phyloP scores from a whole-genome alignment of 2,888 invertebrate genomes.

The Odontocerum albicorne region DNA sequence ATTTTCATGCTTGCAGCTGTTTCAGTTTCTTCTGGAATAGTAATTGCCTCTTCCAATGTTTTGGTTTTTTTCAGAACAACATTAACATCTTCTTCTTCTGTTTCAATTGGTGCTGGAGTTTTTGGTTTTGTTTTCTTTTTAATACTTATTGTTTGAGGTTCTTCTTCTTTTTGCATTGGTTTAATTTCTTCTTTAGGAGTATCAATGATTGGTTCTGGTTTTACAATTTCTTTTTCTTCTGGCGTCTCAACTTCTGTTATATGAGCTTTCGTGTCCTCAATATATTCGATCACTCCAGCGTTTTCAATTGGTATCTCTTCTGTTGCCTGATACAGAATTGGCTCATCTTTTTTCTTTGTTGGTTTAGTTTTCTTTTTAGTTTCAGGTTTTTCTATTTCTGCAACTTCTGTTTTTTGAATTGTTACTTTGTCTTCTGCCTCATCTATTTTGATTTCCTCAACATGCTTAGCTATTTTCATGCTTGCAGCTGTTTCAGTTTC shows the following conservation, averaged over 20 bases:
- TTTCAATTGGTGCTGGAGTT: slow-evolving; percentile 36
- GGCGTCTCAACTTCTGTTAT: slow-evolving; percentile 44
- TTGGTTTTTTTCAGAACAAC: slow-evolving; percentile 42
- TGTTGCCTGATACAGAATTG: not conserved
- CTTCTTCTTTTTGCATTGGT: slow-evolving; percentile 25
- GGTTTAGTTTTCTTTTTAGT: not conserved
- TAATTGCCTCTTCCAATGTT: not conserved
- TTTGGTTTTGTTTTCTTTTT: slow-evolving; percentile 39
- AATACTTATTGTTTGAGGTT: slow-evolving; percentile 41
- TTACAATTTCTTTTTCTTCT: slow-evolving; percentile 40
- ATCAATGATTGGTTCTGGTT: slow-evolving; percentile 37
- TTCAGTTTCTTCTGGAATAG: slow-evolving; percentile 43
- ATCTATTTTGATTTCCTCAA: slow-evolving; percentile 40
- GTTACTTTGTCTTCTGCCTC: slow-evolving; percentile 33
- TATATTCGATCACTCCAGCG: too few species aligned
- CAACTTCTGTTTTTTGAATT: slow-evolving; percentile 13
- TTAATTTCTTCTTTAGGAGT: slow-evolving; percentile 42
- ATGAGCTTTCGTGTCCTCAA: too few species aligned
- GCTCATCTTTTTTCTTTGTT: not conserved
- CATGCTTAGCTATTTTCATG: slow-evolving; percentile 30
- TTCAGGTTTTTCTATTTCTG: slow-evolving; percentile 43
- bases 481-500: slow-evolving; percentile 38
- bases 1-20: slow-evolving; percentile 34
- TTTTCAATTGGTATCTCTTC: not conserved
- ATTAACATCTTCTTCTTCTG: slow-evolving; percentile 36